Evolutionary conservation across 2,888 invertebrate genomes (phyloP).

Genomic region (Phortica magna): DNA sequence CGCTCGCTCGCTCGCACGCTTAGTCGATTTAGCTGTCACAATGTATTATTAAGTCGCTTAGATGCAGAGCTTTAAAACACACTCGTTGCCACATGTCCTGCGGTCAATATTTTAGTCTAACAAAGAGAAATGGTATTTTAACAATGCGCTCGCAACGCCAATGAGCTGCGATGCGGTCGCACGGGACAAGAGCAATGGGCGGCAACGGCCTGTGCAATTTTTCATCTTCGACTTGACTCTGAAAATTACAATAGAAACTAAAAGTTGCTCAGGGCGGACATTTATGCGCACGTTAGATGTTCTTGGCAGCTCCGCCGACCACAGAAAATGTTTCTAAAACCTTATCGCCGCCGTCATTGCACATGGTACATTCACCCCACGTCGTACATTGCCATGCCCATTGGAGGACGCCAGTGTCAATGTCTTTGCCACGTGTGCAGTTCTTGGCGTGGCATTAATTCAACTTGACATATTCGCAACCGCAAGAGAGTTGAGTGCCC

Average conservation of each 20-base stretch:
- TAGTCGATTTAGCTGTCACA: conserved; percentile 12
- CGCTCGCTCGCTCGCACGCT: background rate
- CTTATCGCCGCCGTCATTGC: background rate
- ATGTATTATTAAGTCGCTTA: conserved; percentile 29
- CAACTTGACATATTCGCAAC: conserved; percentile 25
- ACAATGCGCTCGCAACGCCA: conserved; percentile 4
- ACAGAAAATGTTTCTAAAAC: background rate
- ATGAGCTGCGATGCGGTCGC: background rate
- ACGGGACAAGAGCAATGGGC: background rate
- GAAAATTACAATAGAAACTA: conserved; percentile 30
- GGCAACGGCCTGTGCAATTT: background rate
- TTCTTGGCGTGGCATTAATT: conserved; percentile 14
- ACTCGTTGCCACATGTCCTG: conserved; percentile 11
- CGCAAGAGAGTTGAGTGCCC: conserved; percentile 1
- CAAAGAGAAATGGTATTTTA: conserved; percentile 26
- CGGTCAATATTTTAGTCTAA: conserved; percentile 29
- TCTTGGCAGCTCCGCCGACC: background rate
- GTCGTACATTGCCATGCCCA: background rate
- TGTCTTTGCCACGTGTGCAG: conserved; percentile 28
- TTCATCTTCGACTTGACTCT: conserved; percentile 24
- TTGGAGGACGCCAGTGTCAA: conserved; percentile 19
- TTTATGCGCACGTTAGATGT: conserved; percentile 20
- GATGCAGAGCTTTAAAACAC: conserved; percentile 13
- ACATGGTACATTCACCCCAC: background rate
- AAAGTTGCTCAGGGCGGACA: conserved; percentile 20